Percentiles rank a stretch among this genome's conserved stretches.
Conservation (phyloP, 2,888 invertebrate species). For the Cremastinae sp. region DNA sequence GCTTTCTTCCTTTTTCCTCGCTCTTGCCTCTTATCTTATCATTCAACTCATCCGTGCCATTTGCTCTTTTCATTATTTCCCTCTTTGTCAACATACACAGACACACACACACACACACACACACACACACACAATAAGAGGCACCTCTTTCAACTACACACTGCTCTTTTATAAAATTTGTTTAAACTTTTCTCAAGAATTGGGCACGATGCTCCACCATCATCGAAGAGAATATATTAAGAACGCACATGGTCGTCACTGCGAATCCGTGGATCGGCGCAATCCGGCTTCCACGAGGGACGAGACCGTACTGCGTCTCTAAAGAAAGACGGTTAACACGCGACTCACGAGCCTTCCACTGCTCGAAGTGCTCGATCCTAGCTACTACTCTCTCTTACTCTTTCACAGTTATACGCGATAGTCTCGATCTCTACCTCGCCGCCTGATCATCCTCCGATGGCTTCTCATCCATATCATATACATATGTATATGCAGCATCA, state of each 20-base stretch:
- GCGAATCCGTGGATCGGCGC: slow-evolving; percentile 68
- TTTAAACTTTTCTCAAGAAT: slow-evolving; percentile 19
- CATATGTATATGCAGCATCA: no score
- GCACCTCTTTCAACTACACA: no score
- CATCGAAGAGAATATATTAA: no score
- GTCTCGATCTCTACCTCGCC: slow-evolving; percentile 52
- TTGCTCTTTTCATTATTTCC: no score
- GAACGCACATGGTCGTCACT: slow-evolving; percentile 62
- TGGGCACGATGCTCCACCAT: slow-evolving; percentile 33
- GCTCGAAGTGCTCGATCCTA: slow-evolving; percentile 48
- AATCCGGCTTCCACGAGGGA: slow-evolving; percentile 77
- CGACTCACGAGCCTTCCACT: slow-evolving; percentile 66
- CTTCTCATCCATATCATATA: no score
- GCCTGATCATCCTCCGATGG: no score
- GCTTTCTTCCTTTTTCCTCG: slow-evolving; percentile 62
- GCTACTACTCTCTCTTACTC: slow-evolving; percentile 46
- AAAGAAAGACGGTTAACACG: slow-evolving; percentile 74
- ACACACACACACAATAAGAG: no score
- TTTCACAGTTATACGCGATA: slow-evolving; percentile 32
- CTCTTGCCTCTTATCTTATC: slow-evolving; percentile 43
- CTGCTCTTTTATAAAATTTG: no score
- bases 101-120: no score
- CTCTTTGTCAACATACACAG: no score
- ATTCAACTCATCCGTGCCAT: slow-evolving; percentile 41
- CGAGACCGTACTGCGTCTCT: slow-evolving; percentile 76